Base-by-base conservation (phyloP, 2,888 invertebrate species). In the Synanthedon tipuliformis region DNA sequence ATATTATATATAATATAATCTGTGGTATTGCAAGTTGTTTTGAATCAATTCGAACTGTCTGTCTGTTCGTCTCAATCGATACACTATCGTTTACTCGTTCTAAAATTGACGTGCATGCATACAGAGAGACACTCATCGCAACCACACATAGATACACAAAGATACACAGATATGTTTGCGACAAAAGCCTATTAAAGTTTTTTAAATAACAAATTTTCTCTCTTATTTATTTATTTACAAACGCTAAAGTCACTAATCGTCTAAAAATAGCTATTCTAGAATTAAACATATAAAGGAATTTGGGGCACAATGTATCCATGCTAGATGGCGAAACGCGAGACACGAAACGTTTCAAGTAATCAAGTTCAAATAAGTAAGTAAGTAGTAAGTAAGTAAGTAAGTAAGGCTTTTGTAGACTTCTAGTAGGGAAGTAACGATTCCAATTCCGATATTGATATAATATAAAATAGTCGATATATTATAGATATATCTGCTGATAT, bases 121-220 rank as follows among this genome's bases (percentile, higher is more conserved):
- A 34, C 10, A 34, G 34, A 34, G 34, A 34, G 34, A 70, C 66
- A 62, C 68, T 62, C 59, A 62, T 71, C 75, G 71, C 73, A 75
- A 68, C 67, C 76, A 72, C 71, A 66, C 74, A 62, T 66, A n/a
- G n/a, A n/a, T n/a, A n/a, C n/a, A 71, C 75, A 49, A 12, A 49
- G 49, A 64, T 65, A 77, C 70, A 74, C 64, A 81, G 85, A 84
- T 85, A 85, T 85, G 86, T 85, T 81, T 81, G 84, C 84, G 83
- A 85, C 80, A 81, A 75, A 85, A 83, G 83, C 83, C 77, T 82
- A 78, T 69, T 75, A 71, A 72, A 73, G 71, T 64, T 57, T 34
- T 66, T 45, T 65, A 64, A 68, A 51, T 27, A 45, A 52, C 34
- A 49, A 54, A 18, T 41, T 23, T 23, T 15, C 40, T 50, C 27